Evolutionary conservation across 2,113 vertebrate genomes (phyloP), one percentile per base, ranked within the genome.

Genomic region (Prochilodus magdalenae): DNA sequence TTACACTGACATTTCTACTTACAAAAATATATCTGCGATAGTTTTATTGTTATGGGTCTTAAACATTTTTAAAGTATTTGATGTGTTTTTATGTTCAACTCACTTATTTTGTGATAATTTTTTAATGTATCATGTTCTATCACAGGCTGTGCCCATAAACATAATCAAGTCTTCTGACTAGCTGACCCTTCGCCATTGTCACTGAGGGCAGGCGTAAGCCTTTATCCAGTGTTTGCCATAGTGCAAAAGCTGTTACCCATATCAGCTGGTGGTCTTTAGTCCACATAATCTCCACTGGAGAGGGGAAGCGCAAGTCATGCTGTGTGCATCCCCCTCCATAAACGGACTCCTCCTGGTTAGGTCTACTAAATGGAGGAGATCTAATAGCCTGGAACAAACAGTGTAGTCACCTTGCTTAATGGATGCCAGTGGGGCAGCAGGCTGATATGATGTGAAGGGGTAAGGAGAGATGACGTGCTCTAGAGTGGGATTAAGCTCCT

Each of bases 341-440:
- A 94, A 93, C 91, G 81, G 90, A 93, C 93, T 92, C 93, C 89
- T 82, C 89, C 86, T 86, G 90, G 87, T 82, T 81, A 84, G 80
- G 87, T 88, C 84, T 84, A 85, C 73, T 84, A 86, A 83, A 82
- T 73, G 74, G 76, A 79, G 69, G 62, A 67, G 87, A 91, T 91
- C 90, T 92, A 90, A 91, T 88, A 84, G 89, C 86, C 70, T 89
- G 84, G 90, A 93, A 94, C 93, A 94, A 94, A 93, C 90, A 92
- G 85, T 65, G 83, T 73, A 84, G 83, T 86, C 90, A 92, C 90
- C 92, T 93, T 88, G 87, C 87, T 89, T 93, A 91, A 93, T 91
- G 91, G 87, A 89, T 91, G 90, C 86, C 92, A 93, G 90, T 92
- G 89, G 92, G 92, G 87, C 87, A 91, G 83, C 51, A 86, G 87